Evolutionary conservation across 92 coral and sea anemone genomes (phyloP), one percentile per base, ranked within the genome.

Genomic region (Parazoanthus darwini): DNA sequence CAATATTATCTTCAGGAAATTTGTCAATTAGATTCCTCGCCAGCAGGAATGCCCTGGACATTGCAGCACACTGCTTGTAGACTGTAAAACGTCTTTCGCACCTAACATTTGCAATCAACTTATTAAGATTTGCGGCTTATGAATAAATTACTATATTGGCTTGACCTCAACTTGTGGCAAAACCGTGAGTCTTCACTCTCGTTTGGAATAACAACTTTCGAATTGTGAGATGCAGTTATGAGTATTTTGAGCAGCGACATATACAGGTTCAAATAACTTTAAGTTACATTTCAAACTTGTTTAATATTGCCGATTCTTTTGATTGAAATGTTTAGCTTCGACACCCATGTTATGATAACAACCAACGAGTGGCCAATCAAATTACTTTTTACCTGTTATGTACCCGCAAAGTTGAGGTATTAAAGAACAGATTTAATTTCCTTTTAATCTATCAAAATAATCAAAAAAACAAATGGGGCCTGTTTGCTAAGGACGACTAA

Each of bases 161-260:
- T 80, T 80, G 43, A 56, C 85, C 85, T 80, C 85, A 80, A 80
- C 85, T 80, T 80, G 73, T 80, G 71, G 73, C 73, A 56, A 9
- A 6, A 59, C 10, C 16, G 23, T 15, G 18, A 33, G 16, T 29
- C 16, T 58, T 15, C 35, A 16, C 0, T 33, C 22, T 20, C 18
- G 0, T 58, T 44, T 39, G 48, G 44, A 58, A 33, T 68, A 33
- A 29, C 44, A 51, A 13, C 11, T 25, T 20, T 44, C 23, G 8
- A 35, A 4, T 23, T 6, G 44, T 56, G 26, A 6, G 44, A 50
- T 33, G 72, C 46, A 56, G 36, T 6, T 18, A 29, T 23, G 8
- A 15, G n/a, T 58, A 5, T 26, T 63, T 63, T 20, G 26, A 25
- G 16, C 10, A 25, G 10, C 25, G 13, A 0, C 22, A 10, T 80